Evolutionary conservation across 2,888 invertebrate genomes (phyloP).

Genomic region (Rotaria sp.): DNA sequence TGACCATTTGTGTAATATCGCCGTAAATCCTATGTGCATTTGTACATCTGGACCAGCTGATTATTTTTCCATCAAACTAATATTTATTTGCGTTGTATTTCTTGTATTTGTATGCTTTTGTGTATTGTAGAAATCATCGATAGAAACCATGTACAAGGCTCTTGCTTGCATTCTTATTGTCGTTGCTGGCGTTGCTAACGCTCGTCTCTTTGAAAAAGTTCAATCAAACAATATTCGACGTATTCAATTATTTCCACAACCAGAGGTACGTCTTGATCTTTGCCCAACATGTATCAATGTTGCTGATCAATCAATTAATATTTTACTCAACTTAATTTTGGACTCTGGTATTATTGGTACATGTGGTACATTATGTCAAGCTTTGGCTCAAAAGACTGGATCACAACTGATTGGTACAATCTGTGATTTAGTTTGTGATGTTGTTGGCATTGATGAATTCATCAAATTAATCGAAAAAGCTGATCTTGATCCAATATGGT

Average conservation of each 20-base stretch:
- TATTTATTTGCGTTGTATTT: neutral
- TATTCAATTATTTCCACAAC: too few species aligned
- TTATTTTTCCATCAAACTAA: neutral
- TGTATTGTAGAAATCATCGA: neutral
- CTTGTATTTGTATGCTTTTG: neutral
- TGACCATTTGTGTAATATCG: neutral
- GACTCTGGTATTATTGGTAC: slow-evolving; percentile 46
- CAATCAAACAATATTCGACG: neutral
- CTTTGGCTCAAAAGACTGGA: slow-evolving; percentile 45
- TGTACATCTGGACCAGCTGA: neutral
- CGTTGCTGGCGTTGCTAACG: neutral
- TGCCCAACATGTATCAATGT: slow-evolving; percentile 48
- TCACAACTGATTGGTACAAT: slow-evolving; percentile 45
- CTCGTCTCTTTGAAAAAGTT: neutral
- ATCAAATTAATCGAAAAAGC: slow-evolving; percentile 47
- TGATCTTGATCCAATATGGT: slow-evolving; percentile 48
- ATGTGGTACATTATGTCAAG: slow-evolving; percentile 45
- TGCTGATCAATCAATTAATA: slow-evolving; percentile 46
- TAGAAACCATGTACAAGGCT: neutral
- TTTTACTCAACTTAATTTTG: slow-evolving; percentile 47
- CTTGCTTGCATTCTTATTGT: neutral
- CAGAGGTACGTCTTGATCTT: slow-evolving; percentile 43
- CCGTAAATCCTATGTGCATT: neutral
- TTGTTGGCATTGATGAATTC: slow-evolving; percentile 47
- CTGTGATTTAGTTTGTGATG: slow-evolving; percentile 47